Conservation (phyloP, 1,140 invertebrate genomes). For the Nomia melanderi region DNA sequence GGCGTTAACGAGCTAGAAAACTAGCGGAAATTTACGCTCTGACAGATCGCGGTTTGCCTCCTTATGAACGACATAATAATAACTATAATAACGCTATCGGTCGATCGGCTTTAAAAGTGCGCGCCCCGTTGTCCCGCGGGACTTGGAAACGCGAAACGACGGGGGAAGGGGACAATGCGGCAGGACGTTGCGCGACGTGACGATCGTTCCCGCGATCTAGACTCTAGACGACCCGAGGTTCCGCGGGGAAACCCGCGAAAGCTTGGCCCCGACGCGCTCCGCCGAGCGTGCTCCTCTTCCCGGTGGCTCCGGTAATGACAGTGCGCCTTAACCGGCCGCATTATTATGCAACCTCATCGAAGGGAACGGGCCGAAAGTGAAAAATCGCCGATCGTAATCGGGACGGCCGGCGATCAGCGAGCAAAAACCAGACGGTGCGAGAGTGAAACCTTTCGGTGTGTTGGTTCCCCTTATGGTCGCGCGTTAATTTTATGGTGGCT, state of each 20-base stretch:
- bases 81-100: slow-evolving; percentile 56
- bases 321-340: slow-evolving; percentile 20
- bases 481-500: no score
- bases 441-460: neutral
- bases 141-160: slow-evolving; percentile 13
- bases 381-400: slow-evolving; percentile 39
- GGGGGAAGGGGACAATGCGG: neutral
- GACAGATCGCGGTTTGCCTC: slow-evolving; percentile 59
- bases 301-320: slow-evolving; percentile 32
- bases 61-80: slow-evolving; percentile 59
- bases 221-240: no score
- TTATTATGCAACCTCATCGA: slow-evolving; percentile 42
- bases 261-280: slow-evolving; percentile 26
- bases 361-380: slow-evolving; percentile 36
- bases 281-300: slow-evolving; percentile 6
- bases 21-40: slow-evolving; percentile 62
- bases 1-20: slow-evolving; percentile 68
- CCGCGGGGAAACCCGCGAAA: neutral
- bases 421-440: neutral
- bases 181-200: no score
- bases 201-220: no score
- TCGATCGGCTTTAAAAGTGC: slow-evolving; percentile 34
- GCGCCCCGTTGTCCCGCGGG: neutral
- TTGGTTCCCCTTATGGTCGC: no score
- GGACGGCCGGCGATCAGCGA: neutral